Evolutionary conservation across 2,797 vertebrate genomes (phyloP).

Genomic region (Lepus townsendii): DNA sequence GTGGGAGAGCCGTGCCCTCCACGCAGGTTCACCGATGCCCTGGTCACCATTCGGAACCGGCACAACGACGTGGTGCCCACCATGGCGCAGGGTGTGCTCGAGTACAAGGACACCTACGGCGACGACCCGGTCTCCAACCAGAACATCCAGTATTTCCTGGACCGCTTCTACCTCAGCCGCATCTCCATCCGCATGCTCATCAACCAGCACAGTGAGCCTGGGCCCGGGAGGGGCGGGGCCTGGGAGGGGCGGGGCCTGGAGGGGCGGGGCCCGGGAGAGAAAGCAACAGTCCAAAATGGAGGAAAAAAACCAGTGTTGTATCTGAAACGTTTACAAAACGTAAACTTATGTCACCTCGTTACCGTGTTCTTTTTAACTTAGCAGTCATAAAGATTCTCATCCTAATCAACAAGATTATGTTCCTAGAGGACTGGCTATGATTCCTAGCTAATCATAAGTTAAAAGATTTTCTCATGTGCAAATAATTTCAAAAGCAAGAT

Average conservation of each 20-base stretch:
- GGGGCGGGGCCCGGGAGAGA: not conserved
- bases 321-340: not conserved
- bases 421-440: not conserved
- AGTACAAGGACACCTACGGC: conserved; percentile 95
- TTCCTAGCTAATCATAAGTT: not conserved
- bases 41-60: conserved; percentile 96
- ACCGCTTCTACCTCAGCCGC: conserved; percentile 98
- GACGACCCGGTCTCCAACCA: conserved; percentile 95
- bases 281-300: not conserved
- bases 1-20: not conserved
- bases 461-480: not conserved
- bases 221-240: accelerated
- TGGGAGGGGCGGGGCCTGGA: too few relatives aligned
- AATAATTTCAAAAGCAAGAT: not conserved
- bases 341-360: not conserved
- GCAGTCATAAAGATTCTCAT: not conserved
- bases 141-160: conserved; percentile 98
- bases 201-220: conserved; percentile 96
- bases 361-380: not conserved
- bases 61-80: conserved; percentile 98
- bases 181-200: conserved; percentile 99
- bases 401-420: not conserved
- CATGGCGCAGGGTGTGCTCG: conserved; percentile 96
- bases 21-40: conserved; percentile 92
- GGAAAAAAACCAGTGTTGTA: not conserved